phyloP scores from a whole-genome alignment of 2,797 vertebrate species.

The Anguilla megastoma region DNA sequence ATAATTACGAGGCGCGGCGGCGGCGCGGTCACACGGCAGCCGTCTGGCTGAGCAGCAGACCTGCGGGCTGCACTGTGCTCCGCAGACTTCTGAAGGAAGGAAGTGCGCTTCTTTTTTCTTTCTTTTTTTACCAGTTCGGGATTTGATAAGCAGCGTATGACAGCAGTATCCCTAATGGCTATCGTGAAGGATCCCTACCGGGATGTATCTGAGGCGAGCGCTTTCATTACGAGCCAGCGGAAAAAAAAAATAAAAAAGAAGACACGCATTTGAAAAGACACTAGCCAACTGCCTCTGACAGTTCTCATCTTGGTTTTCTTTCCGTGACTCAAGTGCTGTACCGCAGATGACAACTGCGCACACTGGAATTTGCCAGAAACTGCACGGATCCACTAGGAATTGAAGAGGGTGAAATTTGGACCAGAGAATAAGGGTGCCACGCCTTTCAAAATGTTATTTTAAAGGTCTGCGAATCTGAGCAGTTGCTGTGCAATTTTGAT shows the following conservation, averaged over 20 bases:
- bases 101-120: not conserved
- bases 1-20: not conserved
- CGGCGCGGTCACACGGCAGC: not conserved
- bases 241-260: not conserved
- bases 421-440: not conserved
- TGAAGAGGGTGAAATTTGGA: not conserved
- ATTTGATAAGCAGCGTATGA: not conserved
- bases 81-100: not conserved
- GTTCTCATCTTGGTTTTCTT: not conserved
- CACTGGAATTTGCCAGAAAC: not conserved
- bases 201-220: not conserved
- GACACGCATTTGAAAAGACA: not conserved
- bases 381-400: not conserved
- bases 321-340: not conserved
- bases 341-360: not conserved
- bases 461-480: not conserved
- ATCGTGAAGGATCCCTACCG: not conserved
- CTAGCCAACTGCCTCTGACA: not conserved
- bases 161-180: not conserved
- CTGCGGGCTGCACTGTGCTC: not conserved
- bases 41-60: not conserved
- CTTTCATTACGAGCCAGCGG: not conserved
- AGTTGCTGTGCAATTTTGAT: not conserved
- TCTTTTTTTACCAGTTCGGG: not conserved
- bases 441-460: not conserved